These are phyloP conservation scores for Choloepus hoffmanni DNA, from an alignment of 2,113 vertebrate species.

Conservation along the genomic window DNA sequence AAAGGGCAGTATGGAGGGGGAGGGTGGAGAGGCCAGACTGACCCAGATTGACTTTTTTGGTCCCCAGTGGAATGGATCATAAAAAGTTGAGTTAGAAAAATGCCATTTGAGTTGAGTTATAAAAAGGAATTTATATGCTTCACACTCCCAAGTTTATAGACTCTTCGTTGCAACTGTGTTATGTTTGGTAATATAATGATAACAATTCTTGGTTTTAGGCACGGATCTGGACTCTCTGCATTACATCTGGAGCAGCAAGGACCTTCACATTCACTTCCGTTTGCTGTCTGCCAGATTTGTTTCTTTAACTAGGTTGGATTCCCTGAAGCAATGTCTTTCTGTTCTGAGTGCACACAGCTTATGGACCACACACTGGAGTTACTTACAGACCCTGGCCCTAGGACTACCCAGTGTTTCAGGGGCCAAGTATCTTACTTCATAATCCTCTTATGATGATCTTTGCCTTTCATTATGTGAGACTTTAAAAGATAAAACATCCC, in stretches of 20 bases:
- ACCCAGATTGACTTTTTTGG: not conserved
- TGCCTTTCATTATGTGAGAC: not conserved
- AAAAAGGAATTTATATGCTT: not conserved
- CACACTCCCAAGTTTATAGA: not conserved
- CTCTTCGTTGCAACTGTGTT: not conserved
- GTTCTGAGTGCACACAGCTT: not conserved
- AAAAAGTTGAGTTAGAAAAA: not conserved
- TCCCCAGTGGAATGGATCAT: not conserved
- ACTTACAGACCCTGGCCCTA: not conserved
- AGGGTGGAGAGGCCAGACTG: not conserved
- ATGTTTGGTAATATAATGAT: not conserved
- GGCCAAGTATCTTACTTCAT: not conserved
- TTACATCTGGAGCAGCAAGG: not conserved
- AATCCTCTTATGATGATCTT: not conserved
- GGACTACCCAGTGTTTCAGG: not conserved
- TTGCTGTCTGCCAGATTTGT: too few relatives aligned
- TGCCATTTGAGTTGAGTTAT: not conserved
- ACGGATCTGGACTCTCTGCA: not conserved
- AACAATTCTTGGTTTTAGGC: not conserved
- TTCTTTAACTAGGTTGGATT: not conserved
- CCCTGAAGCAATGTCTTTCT: not conserved
- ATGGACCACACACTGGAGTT: rapidly evolving
- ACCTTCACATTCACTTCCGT: not conserved
- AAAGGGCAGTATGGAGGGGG: not conserved
- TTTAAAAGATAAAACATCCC: not conserved